A percentile compares a stretch with the other conserved stretches of the same genome.
Conservation (phyloP, 1,140 invertebrate genomes). For the Trichoplusia ni region DNA sequence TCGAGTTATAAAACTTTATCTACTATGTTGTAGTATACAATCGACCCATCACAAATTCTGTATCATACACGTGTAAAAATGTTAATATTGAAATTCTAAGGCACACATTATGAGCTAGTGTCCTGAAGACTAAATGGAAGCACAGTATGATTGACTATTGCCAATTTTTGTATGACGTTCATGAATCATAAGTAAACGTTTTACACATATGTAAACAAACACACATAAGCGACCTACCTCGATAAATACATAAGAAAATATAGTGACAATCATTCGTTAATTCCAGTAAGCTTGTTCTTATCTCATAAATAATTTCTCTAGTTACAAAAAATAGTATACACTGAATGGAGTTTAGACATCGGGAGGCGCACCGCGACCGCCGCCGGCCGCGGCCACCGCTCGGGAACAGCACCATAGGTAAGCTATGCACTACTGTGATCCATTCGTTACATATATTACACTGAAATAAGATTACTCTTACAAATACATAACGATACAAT, state of each 20-base stretch:
- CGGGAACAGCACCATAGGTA: slow-evolving; percentile 72
- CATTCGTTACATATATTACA: slow-evolving; percentile 78
- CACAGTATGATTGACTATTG: slow-evolving; percentile 45
- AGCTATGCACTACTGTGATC: slow-evolving; percentile 64
- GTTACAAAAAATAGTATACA: slow-evolving; percentile 80
- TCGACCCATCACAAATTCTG: slow-evolving; percentile 39
- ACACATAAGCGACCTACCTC: slow-evolving; percentile 74
- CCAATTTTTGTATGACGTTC: slow-evolving; percentile 50
- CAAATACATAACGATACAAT: slow-evolving; percentile 81
- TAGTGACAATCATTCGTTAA: slow-evolving; percentile 74
- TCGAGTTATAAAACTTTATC: slow-evolving; percentile 48
- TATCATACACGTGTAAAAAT: slow-evolving; percentile 47
- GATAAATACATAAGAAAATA: slow-evolving; percentile 82
- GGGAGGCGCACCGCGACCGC: slow-evolving; percentile 29
- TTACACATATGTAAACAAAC: slow-evolving; percentile 74
- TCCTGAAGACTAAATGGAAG: slow-evolving; percentile 53
- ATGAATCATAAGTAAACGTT: slow-evolving; percentile 67
- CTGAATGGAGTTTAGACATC: slow-evolving; percentile 56
- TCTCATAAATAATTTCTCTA: slow-evolving; percentile 81
- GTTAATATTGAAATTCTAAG: slow-evolving; percentile 57
- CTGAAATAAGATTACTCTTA: slow-evolving; percentile 75
- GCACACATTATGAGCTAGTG: slow-evolving; percentile 65
- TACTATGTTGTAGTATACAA: slow-evolving; percentile 39
- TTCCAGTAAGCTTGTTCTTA: slow-evolving; percentile 75
- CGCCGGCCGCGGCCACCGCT: slow-evolving; percentile 12